Percentiles rank a stretch among this genome's conserved stretches.
Conservation (phyloP, 2,888 invertebrate species). For the Macrophya annulata region DNA sequence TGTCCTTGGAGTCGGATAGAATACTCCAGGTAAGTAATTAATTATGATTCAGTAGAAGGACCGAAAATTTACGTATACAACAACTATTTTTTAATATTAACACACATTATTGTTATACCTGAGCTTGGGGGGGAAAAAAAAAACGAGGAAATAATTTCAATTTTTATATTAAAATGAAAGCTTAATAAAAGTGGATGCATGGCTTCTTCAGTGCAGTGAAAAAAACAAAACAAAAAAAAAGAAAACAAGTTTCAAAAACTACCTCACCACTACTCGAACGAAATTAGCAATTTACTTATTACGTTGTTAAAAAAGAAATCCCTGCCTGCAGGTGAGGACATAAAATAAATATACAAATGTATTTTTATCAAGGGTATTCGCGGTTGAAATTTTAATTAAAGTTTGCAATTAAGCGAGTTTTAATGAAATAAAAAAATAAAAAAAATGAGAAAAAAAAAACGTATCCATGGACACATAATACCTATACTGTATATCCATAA, state of each 20-base stretch:
- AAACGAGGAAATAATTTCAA: not conserved
- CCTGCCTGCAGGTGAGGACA: not conserved
- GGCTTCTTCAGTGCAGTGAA: not conserved
- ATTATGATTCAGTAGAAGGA: not conserved
- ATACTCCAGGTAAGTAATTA: conserved; percentile 8
- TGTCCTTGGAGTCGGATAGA: conserved; percentile 1
- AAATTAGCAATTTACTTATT: conserved; percentile 11
- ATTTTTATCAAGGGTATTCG: not conserved
- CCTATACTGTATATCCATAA: not conserved
- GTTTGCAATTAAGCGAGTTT: conserved; percentile 15
- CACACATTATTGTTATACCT: no score
- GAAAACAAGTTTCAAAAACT: not conserved
- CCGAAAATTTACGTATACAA: not conserved
- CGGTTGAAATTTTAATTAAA: conserved; percentile 18
- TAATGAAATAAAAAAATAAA: not conserved
- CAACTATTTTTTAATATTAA: not conserved
- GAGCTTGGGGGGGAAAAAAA: no score
- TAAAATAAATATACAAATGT: conserved; percentile 13
- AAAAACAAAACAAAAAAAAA: no score
- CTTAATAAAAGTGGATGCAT: not conserved
- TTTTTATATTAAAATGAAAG: not conserved
- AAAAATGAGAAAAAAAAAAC: not conserved
- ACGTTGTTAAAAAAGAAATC: not conserved
- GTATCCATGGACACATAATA: not conserved
- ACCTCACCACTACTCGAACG: not conserved